These are phyloP conservation scores for Beaufortia kweichowensis DNA, from an alignment of 2,113 vertebrate genomes.

Conservation along the genomic window DNA sequence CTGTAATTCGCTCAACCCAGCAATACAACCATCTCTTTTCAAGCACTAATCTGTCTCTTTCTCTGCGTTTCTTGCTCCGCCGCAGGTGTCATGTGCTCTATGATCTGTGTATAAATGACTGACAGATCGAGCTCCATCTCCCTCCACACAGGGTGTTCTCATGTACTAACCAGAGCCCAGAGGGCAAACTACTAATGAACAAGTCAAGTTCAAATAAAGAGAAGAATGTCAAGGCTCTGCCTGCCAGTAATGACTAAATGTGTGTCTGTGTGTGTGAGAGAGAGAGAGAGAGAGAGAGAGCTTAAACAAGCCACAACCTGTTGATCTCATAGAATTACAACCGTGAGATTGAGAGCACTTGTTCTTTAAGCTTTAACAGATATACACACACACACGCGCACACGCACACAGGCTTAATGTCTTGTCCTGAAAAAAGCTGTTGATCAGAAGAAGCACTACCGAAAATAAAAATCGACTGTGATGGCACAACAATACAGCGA, in stretches of 20 bases:
- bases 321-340: slow-evolving; percentile 27
- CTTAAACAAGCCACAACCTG: slow-evolving; percentile 31
- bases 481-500: no score
- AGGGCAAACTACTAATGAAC: slow-evolving; percentile 17
- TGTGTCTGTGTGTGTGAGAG: slow-evolving; percentile 14
- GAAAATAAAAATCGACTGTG: no score
- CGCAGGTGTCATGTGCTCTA: slow-evolving; percentile 6
- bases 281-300: not conserved
- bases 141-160: not conserved
- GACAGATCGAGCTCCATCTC: slow-evolving; percentile 18
- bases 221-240: slow-evolving; percentile 28
- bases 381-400: not conserved
- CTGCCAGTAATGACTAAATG: slow-evolving; percentile 6
- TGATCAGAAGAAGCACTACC: not conserved
- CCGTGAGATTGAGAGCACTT: slow-evolving; percentile 28
- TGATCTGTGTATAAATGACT: slow-evolving; percentile 21
- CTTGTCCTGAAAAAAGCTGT: not conserved
- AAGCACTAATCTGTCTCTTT: slow-evolving; percentile 36
- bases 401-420: not conserved
- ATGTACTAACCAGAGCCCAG: slow-evolving; percentile 31
- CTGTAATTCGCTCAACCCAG: not conserved
- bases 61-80: not conserved
- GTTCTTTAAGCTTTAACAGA: slow-evolving; percentile 19
- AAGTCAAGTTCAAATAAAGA: slow-evolving; percentile 25
- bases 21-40: not conserved